Percentiles rank a stretch among this genome's conserved stretches.
Evolutionary conservation across 1,140 invertebrate genomes (phyloP).

Genomic region (Bombus vancouverensis): DNA sequence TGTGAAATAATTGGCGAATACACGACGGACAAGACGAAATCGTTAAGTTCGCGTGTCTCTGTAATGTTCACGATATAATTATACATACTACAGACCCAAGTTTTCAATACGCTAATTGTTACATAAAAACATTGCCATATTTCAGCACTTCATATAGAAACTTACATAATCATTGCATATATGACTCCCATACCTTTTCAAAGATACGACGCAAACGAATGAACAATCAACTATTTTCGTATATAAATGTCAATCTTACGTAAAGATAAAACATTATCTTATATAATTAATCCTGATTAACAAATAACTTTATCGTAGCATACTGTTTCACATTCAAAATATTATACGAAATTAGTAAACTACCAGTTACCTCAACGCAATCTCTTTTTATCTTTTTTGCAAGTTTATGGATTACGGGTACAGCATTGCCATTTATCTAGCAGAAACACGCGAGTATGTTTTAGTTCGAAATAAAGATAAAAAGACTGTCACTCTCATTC

Average conservation of each 20-base stretch:
- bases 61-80: constrained; percentile 14
- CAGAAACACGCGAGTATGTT: background rate
- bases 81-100: constrained; percentile 27
- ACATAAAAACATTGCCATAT: constrained; percentile 57
- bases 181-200: background rate
- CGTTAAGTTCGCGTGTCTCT: constrained; percentile 39
- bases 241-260: background rate
- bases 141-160: constrained; percentile 47
- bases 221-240: constrained; percentile 1
- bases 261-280: background rate
- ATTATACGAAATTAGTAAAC: constrained; percentile 13
- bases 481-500: background rate
- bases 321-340: constrained; percentile 28
- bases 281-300: constrained; percentile 2
- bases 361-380: constrained; percentile 17
- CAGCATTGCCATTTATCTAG: background rate
- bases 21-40: constrained; percentile 1
- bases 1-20: constrained; percentile 1
- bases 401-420: background rate
- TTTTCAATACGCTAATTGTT: constrained; percentile 53
- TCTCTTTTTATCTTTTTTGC: background rate
- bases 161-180: constrained; percentile 47
- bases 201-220: constrained; percentile 1
- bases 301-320: constrained; percentile 38
- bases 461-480: background rate